Percentiles rank a stretch among this genome's conserved stretches.
Evolutionary conservation across 1,140 invertebrate genomes (phyloP).

Genomic region (Samia ricini): DNA sequence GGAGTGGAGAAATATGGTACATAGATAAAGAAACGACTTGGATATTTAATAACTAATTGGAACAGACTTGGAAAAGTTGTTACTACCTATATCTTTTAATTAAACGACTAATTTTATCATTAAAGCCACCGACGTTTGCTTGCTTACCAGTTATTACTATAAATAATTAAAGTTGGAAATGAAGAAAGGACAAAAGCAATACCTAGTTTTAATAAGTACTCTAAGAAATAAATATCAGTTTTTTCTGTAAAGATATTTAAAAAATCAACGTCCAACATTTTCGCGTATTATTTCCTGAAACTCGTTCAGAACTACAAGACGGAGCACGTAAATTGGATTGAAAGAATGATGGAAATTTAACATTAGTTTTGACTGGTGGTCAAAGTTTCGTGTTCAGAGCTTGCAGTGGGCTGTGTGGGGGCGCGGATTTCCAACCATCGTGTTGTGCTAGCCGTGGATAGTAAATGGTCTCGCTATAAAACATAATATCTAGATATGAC

Average conservation of each 20-base stretch:
- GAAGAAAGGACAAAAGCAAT: not conserved
- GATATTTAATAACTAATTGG: no score
- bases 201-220: not conserved
- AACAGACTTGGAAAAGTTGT: no score
- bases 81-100: no score
- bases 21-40: no score
- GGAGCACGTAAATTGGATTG: constrained; percentile 9
- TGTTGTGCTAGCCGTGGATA: not conserved
- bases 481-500: not conserved
- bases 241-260: not conserved
- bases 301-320: not conserved
- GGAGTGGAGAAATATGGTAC: no score
- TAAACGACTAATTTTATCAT: no score
- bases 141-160: no score
- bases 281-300: not conserved
- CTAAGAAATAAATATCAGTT: not conserved
- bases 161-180: no score
- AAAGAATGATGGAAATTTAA: constrained; percentile 16
- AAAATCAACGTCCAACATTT: not conserved
- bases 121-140: no score
- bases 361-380: constrained; percentile 4
- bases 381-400: constrained; percentile 10
- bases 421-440: not conserved
- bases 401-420: not conserved
- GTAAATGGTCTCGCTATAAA: not conserved